A percentile compares a stretch with the other conserved stretches of the same genome.
Evolutionary conservation across 2,888 invertebrate species (phyloP).

Genomic region (Pyrocoelia pectoralis): DNA sequence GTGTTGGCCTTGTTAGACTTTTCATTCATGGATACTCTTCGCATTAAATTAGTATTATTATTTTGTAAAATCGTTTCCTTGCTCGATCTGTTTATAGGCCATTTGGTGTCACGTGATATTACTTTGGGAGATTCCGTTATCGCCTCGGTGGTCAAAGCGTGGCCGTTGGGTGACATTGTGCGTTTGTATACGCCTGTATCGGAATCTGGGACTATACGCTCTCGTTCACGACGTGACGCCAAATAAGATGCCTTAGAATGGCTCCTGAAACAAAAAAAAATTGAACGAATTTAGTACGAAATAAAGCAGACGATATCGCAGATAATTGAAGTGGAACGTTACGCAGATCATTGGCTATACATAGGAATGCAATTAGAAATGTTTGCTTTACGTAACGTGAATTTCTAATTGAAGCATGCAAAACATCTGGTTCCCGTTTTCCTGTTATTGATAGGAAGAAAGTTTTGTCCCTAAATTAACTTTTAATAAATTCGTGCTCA

Average conservation of each 20-base stretch:
- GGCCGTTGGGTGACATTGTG: conserved; percentile 73
- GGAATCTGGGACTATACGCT: conserved; percentile 70
- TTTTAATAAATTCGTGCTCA: no score
- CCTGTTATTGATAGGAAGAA: conserved; percentile 6
- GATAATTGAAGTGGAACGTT: background rate
- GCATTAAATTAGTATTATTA: conserved; percentile 49
- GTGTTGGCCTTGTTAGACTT: conserved; percentile 46
- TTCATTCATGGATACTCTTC: conserved; percentile 56
- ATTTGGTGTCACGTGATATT: conserved; percentile 50
- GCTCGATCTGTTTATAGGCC: conserved; percentile 47
- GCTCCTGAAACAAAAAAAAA: conserved; percentile 65
- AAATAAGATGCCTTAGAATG: conserved; percentile 81
- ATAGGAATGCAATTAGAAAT: background rate
- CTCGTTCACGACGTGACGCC: conserved; percentile 74
- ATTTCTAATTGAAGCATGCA: conserved; percentile 1
- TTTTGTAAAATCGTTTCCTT: conserved; percentile 42
- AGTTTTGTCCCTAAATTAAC: background rate
- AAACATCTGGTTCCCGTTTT: background rate
- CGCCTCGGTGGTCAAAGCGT: conserved; percentile 47
- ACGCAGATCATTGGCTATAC: background rate
- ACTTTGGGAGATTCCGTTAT: conserved; percentile 46
- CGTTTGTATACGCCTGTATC: conserved; percentile 79
- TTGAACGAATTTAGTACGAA: background rate
- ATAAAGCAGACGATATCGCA: background rate
- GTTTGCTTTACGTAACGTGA: background rate